Conservation (phyloP, 2,113 vertebrate genomes). For the Lanius collurio region DNA sequence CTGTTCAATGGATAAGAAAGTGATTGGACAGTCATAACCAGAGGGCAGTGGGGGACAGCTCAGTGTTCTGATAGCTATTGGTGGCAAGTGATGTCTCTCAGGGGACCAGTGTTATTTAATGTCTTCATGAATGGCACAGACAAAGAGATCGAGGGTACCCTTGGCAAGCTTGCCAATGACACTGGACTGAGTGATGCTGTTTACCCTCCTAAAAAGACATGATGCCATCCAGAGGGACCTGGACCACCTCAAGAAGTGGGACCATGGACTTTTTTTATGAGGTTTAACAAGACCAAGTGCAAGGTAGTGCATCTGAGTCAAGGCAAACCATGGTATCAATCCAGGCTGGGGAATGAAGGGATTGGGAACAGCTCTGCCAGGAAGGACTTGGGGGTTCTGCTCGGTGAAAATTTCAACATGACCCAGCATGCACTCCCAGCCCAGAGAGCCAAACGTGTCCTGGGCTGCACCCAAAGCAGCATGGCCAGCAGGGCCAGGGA, state of each 20-base stretch:
- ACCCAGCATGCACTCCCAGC: rapidly evolving
- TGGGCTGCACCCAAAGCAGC: neutral
- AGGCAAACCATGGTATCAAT: too few species aligned
- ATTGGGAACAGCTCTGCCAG: neutral
- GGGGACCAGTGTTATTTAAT: too few species aligned
- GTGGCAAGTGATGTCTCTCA: too few species aligned
- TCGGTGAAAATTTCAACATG: too few species aligned
- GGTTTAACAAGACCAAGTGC: neutral
- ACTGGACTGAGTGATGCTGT: neutral
- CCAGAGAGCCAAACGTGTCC: rapidly evolving
- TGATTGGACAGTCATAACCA: neutral
- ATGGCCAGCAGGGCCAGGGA: neutral
- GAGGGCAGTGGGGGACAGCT: too few species aligned
- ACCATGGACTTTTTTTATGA: neutral
- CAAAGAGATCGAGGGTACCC: rapidly evolving
- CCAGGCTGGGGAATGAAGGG: neutral
- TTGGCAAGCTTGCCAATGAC: neutral
- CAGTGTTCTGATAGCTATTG: neutral
- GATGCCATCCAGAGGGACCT: neutral
- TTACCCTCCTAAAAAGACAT: neutral
- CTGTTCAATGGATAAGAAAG: neutral
- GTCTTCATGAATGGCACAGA: neutral
- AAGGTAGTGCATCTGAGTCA: neutral
- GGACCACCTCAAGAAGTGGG: neutral
- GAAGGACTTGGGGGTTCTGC: neutral